These are phyloP conservation scores for Drosophila bocqueti DNA, from an alignment of 1,140 invertebrate species.

Conservation along the genomic window DNA sequence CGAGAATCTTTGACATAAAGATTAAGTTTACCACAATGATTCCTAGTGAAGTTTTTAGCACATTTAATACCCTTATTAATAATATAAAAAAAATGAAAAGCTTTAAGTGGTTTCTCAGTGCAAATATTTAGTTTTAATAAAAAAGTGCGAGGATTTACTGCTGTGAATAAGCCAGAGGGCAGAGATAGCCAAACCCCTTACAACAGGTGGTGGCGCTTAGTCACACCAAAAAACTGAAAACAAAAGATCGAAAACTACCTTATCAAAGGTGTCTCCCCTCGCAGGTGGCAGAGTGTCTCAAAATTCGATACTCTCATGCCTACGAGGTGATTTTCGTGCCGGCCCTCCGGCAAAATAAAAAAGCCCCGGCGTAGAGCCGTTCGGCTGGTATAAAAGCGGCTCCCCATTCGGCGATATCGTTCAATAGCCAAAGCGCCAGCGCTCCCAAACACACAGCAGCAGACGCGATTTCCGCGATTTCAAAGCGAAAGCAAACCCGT, in stretches of 20 bases:
- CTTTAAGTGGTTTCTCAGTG: background rate
- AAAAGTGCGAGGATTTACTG: background rate
- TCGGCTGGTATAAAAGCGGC: constrained; percentile 62
- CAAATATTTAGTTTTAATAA: background rate
- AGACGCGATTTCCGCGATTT: constrained; percentile 9
- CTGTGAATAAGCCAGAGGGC: constrained; percentile 9
- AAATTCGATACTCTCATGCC: constrained; percentile 30
- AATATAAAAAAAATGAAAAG: no score
- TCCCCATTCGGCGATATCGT: constrained; percentile 31
- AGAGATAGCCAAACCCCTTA: constrained; percentile 9
- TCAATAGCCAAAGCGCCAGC: constrained; percentile 56
- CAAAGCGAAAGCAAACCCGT: constrained; percentile 9
- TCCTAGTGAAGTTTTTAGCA: background rate
- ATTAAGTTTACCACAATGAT: background rate
- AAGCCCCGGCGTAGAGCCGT: constrained; percentile 54
- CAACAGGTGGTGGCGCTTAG: constrained; percentile 23
- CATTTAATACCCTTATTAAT: no score
- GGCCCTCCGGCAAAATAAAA: constrained; percentile 45
- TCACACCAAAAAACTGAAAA: constrained; percentile 17
- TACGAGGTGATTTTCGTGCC: constrained; percentile 26
- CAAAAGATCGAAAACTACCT: background rate
- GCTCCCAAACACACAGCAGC: constrained; percentile 31
- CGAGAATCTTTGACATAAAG: background rate
- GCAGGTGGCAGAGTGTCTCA: constrained; percentile 14
- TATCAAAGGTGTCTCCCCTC: constrained; percentile 50